Percentiles rank a stretch among this genome's conserved stretches.
These are phyloP conservation scores for Mastomys coucha DNA, from an alignment of 2,113 vertebrate species.

Conservation along the genomic window DNA sequence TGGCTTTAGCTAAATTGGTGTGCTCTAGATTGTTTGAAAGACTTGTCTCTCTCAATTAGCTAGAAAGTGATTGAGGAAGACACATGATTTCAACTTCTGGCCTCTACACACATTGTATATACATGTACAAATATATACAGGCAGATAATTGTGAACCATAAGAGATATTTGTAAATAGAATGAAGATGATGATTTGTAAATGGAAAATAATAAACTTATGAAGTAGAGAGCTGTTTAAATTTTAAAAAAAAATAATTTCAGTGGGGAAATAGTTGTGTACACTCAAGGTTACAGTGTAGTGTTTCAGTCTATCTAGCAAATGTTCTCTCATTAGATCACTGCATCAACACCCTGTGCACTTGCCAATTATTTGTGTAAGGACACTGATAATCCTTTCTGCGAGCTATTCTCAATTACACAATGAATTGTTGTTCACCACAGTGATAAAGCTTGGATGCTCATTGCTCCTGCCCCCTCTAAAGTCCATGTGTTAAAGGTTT, in stretches of 20 bases:
- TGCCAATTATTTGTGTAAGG: background rate
- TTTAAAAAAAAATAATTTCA: background rate
- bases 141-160: background rate
- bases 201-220: background rate
- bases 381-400: background rate
- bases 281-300: background rate
- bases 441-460: background rate
- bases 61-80: background rate
- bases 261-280: too few species aligned
- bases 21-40: background rate
- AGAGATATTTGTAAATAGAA: conserved; percentile 17
- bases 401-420: background rate
- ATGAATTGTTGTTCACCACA: background rate
- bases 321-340: background rate
- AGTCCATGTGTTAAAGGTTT: background rate
- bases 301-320: background rate
- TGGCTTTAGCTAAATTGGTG: too few species aligned
- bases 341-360: background rate
- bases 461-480: background rate
- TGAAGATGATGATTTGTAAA: background rate
- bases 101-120: too few species aligned
- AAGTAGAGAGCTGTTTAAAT: background rate
- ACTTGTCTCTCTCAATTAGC: background rate
- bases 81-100: background rate
- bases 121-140: background rate